These are phyloP conservation scores for Cataglyphis livida DNA, from an alignment of 2,888 invertebrate species.

Conservation along the genomic window DNA sequence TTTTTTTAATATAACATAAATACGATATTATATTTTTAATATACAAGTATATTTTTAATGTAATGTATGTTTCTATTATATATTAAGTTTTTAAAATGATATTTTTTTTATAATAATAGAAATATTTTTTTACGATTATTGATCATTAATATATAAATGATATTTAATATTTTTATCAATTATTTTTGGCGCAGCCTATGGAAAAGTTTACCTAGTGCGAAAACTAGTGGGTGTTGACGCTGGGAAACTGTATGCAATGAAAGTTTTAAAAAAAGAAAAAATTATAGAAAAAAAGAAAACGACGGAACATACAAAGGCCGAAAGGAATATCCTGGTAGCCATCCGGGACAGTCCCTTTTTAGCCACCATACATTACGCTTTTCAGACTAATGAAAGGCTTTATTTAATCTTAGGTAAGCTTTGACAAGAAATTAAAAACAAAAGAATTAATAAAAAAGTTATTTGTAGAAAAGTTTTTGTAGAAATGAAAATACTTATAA, in stretches of 20 bases:
- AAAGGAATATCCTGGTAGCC: slow-evolving; percentile 98
- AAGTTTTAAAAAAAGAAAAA: slow-evolving; percentile 97
- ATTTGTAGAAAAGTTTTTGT: not conserved
- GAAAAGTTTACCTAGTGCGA: slow-evolving; percentile 97
- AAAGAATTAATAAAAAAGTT: not conserved
- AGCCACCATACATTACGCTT: slow-evolving; percentile 98
- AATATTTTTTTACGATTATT: not conserved
- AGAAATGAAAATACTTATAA: not conserved
- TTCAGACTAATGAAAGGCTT: slow-evolving; percentile 98
- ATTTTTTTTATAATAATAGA: not conserved
- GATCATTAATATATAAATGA: not conserved
- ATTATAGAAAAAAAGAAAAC: slow-evolving; percentile 99
- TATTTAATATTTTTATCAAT: not conserved
- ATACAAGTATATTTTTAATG: not conserved
- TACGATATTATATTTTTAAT: not conserved
- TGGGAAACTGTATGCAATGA: slow-evolving; percentile 98
- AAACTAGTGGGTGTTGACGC: slow-evolving; percentile 95
- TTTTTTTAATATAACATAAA: not conserved
- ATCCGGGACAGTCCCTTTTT: slow-evolving; percentile 98
- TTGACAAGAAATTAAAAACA: not conserved
- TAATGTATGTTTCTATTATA: too few relatives aligned
- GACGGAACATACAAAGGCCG: slow-evolving; percentile 98
- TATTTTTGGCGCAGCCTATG: slow-evolving; percentile 90
- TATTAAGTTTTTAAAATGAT: not conserved
- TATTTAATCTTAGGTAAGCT: slow-evolving; percentile 96